Conservation (phyloP, 2,113 vertebrate genomes). For the Pseudonaja textilis region DNA sequence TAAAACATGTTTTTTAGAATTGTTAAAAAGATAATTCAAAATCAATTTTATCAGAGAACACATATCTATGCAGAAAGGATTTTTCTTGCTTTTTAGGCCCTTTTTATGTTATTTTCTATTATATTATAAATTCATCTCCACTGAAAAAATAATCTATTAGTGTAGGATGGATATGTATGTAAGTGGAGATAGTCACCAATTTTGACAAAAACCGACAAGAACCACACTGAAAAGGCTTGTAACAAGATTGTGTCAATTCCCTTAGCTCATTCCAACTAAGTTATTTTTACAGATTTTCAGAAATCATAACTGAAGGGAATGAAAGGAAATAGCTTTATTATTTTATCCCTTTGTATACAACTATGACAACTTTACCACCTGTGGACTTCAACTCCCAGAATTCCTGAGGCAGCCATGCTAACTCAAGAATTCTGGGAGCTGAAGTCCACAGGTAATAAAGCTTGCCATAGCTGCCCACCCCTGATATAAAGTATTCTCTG, state of each 20-base stretch:
- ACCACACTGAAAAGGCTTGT: neutral
- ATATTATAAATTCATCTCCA: neutral
- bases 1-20: neutral
- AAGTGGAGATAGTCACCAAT: neutral
- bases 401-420: neutral
- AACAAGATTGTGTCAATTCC: neutral
- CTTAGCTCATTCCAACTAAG: neutral
- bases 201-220: neutral
- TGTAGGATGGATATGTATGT: neutral
- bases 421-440: neutral
- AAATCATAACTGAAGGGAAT: neutral
- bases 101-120: neutral
- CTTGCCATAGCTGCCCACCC: neutral
- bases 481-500: neutral
- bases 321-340: neutral
- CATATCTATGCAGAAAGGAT: neutral
- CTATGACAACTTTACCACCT: neutral
- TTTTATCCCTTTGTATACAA: neutral
- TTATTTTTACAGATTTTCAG: neutral
- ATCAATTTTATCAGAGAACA: neutral
- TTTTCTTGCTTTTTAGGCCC: neutral
- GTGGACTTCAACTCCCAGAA: neutral
- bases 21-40: neutral
- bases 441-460: neutral
- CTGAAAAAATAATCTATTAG: neutral